Percentiles rank a stretch among this genome's conserved stretches.
phyloP scores from a whole-genome alignment of 2,888 invertebrate genomes.

The Lymantria dispar region DNA sequence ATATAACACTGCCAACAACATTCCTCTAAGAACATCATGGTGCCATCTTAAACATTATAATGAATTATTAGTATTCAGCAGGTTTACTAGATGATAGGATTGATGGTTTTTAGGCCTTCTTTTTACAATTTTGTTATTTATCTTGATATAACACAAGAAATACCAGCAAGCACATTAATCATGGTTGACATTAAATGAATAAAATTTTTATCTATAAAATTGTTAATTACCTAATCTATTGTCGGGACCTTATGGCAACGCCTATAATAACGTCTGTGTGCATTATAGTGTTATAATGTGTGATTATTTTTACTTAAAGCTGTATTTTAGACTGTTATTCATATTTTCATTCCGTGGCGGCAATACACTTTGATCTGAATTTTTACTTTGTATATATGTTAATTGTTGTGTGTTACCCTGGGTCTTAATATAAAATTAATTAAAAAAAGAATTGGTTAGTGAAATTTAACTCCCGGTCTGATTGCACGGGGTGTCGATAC shows the following conservation, averaged over 20 bases:
- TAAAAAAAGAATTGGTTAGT: constrained; percentile 39
- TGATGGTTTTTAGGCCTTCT: neutral
- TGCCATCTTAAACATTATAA: constrained; percentile 53
- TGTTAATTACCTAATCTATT: neutral
- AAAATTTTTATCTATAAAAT: neutral
- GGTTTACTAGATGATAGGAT: constrained; percentile 13
- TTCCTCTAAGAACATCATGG: constrained; percentile 53
- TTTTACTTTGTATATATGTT: constrained; percentile 36
- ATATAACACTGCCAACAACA: constrained; percentile 68
- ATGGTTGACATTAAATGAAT: neutral
- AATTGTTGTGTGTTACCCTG: constrained; percentile 24
- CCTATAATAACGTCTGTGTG: neutral
- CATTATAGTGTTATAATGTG: neutral
- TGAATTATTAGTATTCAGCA: constrained; percentile 33
- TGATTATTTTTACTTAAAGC: neutral
- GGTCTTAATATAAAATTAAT: constrained; percentile 11
- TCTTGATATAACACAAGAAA: neutral
- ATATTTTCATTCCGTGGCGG: constrained; percentile 8
- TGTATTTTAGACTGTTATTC: neutral
- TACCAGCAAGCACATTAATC: neutral
- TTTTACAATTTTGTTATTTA: neutral
- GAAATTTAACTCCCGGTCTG: constrained; percentile 30
- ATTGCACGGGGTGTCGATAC: constrained; percentile 34
- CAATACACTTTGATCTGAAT: constrained; percentile 59
- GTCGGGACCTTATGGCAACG: neutral